Evolutionary conservation across 1,140 invertebrate genomes (phyloP).

Genomic region (Tetramorium simillimum): DNA sequence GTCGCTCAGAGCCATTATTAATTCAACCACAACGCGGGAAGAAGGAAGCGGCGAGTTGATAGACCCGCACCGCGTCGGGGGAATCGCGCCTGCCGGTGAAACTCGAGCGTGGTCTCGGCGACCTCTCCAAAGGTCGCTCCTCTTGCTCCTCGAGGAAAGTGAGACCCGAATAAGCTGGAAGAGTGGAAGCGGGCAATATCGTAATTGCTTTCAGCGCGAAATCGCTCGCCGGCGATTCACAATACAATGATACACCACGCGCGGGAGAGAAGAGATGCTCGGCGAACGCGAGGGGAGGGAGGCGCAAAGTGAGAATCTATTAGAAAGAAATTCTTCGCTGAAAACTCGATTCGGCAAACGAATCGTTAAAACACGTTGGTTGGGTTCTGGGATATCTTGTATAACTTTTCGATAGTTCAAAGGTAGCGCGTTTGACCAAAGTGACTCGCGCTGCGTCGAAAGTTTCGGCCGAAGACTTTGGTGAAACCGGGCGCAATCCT

Average conservation of each 20-base stretch:
- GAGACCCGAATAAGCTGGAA: constrained; percentile 64
- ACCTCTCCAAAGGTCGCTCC: constrained; percentile 81
- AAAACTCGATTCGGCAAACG: neutral
- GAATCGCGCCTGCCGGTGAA: constrained; percentile 76
- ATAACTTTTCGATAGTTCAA: neutral
- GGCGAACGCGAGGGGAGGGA: neutral
- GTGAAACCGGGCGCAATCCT: constrained; percentile 45
- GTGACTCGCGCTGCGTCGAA: neutral
- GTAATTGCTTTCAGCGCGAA: constrained; percentile 16
- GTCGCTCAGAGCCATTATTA: neutral
- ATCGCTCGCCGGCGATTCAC: neutral
- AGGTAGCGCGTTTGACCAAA: neutral
- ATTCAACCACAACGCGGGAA: constrained; percentile 50
- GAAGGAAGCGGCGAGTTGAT: constrained; percentile 64
- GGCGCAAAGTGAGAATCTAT: no score
- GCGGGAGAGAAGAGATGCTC: neutral
- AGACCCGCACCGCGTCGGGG: constrained; percentile 6
- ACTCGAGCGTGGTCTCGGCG: constrained; percentile 79
- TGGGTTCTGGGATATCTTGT: neutral
- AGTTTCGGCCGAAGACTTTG: constrained; percentile 18
- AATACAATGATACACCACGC: neutral
- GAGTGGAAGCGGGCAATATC: neutral
- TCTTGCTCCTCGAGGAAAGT: constrained; percentile 80
- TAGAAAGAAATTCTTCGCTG: neutral
- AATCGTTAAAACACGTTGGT: neutral